phyloP scores from a whole-genome alignment of 2,113 vertebrate species.

The Gasterosteus nipponicus region DNA sequence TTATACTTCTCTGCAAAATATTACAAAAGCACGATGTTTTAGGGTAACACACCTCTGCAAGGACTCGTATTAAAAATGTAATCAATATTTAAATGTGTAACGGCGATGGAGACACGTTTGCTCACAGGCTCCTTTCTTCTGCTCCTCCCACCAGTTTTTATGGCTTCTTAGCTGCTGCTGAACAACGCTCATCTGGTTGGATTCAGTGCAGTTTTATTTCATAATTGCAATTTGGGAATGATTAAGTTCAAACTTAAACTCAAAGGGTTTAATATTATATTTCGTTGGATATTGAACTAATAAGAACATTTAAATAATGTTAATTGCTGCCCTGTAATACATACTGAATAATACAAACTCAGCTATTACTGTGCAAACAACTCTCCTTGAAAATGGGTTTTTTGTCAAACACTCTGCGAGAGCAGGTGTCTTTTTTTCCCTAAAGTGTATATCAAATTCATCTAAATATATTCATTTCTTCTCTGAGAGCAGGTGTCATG shows the following conservation, averaged over 20 bases:
- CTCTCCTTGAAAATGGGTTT: constrained; percentile 23
- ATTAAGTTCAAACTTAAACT: background rate
- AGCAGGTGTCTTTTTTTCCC: constrained; percentile 26
- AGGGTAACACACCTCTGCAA: background rate
- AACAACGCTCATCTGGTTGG: constrained; percentile 35
- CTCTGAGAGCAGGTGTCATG: constrained; percentile 28
- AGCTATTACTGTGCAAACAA: background rate
- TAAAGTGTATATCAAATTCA: constrained; percentile 36
- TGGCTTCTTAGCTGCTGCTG: background rate
- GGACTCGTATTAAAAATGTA: background rate
- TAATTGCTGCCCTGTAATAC: background rate
- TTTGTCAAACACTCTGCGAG: constrained; percentile 26
- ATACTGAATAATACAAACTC: background rate
- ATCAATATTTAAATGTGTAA: constrained; percentile 15
- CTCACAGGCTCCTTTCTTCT: constrained; percentile 47
- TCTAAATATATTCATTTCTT: constrained; percentile 29
- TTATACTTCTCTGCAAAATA: background rate
- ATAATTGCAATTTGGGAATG: constrained; percentile 7
- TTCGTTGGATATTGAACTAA: background rate
- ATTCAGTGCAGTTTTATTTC: constrained; percentile 18
- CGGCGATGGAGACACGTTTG: constrained; percentile 36
- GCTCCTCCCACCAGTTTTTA: constrained; percentile 24
- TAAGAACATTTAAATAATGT: background rate
- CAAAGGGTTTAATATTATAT: background rate
- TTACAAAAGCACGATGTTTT: background rate